Conservation (phyloP, 2,888 invertebrate species). For the Acrobasis repandana region DNA sequence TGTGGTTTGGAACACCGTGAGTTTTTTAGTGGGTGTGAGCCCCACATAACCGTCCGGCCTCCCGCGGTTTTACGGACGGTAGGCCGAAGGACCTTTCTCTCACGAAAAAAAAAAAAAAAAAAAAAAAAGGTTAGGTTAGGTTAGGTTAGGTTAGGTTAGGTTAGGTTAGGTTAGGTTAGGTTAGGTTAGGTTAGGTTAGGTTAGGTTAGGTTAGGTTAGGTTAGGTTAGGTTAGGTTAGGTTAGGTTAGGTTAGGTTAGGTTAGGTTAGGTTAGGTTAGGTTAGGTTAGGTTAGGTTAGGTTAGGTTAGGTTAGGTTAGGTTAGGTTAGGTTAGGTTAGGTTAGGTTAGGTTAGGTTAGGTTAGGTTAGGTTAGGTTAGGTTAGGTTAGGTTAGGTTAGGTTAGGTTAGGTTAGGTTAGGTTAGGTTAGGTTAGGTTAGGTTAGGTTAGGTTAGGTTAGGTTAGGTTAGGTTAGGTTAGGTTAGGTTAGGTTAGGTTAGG, state of each 20-base stretch:
- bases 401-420: constrained; percentile 31
- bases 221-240: constrained; percentile 28
- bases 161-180: too few species aligned
- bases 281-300: constrained; percentile 17
- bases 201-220: constrained; percentile 32
- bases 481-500: constrained; percentile 18
- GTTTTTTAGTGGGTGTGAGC: too few species aligned
- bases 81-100: too few species aligned
- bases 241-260: constrained; percentile 31
- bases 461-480: constrained; percentile 35
- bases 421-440: constrained; percentile 32
- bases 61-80: too few species aligned
- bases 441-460: constrained; percentile 30
- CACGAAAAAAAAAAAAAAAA: too few species aligned
- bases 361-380: constrained; percentile 32
- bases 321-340: constrained; percentile 32
- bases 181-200: constrained; percentile 33
- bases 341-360: constrained; percentile 32
- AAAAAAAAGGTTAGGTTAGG: too few species aligned
- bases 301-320: constrained; percentile 23
- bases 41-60: too few species aligned
- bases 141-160: too few species aligned
- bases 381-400: constrained; percentile 30
- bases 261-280: constrained; percentile 25
- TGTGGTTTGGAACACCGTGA: too few species aligned